A percentile compares a stretch with the other conserved stretches of the same genome.
Conservation (phyloP, 2,113 vertebrate species). For the Tilapia sparmanii region DNA sequence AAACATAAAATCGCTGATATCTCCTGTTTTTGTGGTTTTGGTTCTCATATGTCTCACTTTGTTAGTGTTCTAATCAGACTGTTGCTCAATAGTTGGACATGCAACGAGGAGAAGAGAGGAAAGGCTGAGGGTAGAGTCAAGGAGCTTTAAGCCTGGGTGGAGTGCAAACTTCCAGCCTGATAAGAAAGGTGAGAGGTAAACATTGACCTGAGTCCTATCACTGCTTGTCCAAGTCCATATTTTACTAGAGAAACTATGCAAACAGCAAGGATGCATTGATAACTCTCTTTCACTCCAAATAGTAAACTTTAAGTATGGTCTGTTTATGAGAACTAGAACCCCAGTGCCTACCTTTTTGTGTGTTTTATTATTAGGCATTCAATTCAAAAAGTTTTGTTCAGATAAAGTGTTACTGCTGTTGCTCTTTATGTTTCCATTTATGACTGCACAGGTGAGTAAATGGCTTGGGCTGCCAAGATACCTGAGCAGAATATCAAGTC, state of each 20-base stretch:
- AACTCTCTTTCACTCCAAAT: slow-evolving; percentile 48
- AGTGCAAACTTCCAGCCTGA: slow-evolving; percentile 47
- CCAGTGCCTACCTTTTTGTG: not conserved
- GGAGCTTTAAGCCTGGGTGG: slow-evolving; percentile 25
- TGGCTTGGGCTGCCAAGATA: not conserved
- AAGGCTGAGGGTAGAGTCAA: not conserved
- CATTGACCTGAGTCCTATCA: slow-evolving; percentile 55
- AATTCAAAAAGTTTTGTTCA: not conserved
- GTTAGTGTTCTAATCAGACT: not conserved
- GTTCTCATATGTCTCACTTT: not conserved
- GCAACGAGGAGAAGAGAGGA: not conserved
- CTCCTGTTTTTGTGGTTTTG: not conserved
- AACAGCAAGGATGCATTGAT: slow-evolving; percentile 48
- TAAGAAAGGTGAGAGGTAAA: slow-evolving; percentile 69
- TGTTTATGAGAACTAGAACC: slow-evolving; percentile 10
- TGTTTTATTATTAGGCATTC: not conserved
- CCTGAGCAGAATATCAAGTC: not conserved
- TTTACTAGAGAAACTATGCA: slow-evolving; percentile 52
- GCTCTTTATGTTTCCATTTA: not conserved
- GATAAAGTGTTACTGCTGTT: not conserved
- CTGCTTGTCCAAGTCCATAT: slow-evolving; percentile 53
- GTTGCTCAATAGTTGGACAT: slow-evolving; percentile 24
- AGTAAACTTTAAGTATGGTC: slow-evolving; percentile 21
- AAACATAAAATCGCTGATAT: not conserved
- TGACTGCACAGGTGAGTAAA: not conserved